Conservation (phyloP, 2,113 vertebrate genomes). For the Casuarius casuarius region DNA sequence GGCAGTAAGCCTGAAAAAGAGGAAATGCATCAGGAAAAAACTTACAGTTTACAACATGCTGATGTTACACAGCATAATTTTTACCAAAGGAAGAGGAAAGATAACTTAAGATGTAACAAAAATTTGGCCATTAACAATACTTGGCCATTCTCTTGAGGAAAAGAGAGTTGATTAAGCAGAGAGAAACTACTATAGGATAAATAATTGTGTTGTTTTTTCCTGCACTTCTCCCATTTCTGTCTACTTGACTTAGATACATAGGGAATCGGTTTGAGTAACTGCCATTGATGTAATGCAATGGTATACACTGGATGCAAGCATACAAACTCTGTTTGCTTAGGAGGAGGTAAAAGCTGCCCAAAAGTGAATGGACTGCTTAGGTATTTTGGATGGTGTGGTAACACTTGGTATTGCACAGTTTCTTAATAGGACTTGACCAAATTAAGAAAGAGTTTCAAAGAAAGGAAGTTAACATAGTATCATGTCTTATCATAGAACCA, state of each 20-base stretch:
- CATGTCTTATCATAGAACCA: rapidly evolving
- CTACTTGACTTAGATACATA: neutral
- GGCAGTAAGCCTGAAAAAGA: neutral
- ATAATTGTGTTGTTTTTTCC: neutral
- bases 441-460: neutral
- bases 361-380: neutral
- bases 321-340: neutral
- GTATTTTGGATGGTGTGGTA: neutral
- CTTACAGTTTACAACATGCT: neutral
- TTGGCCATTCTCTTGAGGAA: neutral
- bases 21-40: neutral
- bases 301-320: neutral
- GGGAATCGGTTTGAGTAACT: neutral
- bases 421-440: neutral
- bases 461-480: neutral
- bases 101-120: neutral
- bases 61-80: neutral
- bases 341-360: neutral
- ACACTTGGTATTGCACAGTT: neutral
- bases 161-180: neutral
- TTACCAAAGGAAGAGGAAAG: neutral
- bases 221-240: neutral
- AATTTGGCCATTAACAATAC: neutral
- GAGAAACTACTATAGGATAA: neutral
- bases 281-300: neutral